Evolutionary conservation across 2,888 invertebrate species (phyloP).

Genomic region (Metellina segmentata): DNA sequence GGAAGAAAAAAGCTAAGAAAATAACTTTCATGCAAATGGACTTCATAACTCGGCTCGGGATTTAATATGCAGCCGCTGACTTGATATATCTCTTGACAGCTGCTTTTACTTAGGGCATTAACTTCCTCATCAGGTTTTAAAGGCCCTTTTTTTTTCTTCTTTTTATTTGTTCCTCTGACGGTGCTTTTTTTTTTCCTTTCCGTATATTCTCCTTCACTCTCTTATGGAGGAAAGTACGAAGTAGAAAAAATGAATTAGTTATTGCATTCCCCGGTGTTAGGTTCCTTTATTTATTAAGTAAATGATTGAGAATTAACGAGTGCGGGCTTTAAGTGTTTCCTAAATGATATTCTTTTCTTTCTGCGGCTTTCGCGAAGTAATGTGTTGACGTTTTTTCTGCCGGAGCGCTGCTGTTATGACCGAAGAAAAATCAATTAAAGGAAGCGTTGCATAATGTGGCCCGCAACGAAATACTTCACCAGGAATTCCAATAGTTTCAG

Average conservation of each 20-base stretch:
- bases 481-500: slow-evolving; percentile 43
- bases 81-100: slow-evolving; percentile 76
- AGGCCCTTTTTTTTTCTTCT: slow-evolving; percentile 44
- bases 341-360: slow-evolving; percentile 63
- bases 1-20: slow-evolving; percentile 51
- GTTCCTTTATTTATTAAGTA: slow-evolving; percentile 74
- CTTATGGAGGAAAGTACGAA: slow-evolving; percentile 7
- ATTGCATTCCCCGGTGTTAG: slow-evolving; percentile 69
- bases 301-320: slow-evolving; percentile 75
- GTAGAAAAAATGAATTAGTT: slow-evolving; percentile 65
- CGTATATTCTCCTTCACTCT: slow-evolving; percentile 21
- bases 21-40: slow-evolving; percentile 74
- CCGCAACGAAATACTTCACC: slow-evolving; percentile 16
- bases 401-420: slow-evolving; percentile 21
- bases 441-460: background rate
- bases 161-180: slow-evolving; percentile 41
- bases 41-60: slow-evolving; percentile 73
- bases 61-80: slow-evolving; percentile 74
- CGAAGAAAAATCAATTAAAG: slow-evolving; percentile 49
- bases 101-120: slow-evolving; percentile 75
- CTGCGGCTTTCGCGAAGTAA: slow-evolving; percentile 25
- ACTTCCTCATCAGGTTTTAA: slow-evolving; percentile 76
- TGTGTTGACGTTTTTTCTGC: slow-evolving; percentile 45
- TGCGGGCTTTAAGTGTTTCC: slow-evolving; percentile 69
- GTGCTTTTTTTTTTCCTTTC: slow-evolving; percentile 41